A percentile compares a stretch with the other conserved stretches of the same genome.
These are phyloP conservation scores for Pogonomyrmex barbatus DNA, from an alignment of 1,140 invertebrate genomes.

Conservation along the genomic window DNA sequence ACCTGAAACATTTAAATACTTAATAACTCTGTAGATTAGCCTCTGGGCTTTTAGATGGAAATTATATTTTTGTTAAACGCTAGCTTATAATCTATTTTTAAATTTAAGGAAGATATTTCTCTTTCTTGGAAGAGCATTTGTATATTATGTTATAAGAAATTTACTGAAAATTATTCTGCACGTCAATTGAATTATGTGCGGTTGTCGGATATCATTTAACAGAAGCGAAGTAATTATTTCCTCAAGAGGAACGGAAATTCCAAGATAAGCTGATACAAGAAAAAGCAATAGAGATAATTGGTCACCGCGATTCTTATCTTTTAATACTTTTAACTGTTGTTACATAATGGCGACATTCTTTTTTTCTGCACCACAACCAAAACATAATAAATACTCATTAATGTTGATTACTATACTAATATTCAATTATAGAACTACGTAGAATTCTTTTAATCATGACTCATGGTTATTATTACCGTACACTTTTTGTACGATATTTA, in stretches of 20 bases:
- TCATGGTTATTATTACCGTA: constrained; percentile 2
- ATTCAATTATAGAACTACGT: neutral
- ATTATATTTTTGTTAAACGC: neutral
- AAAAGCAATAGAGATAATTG: constrained; percentile 23
- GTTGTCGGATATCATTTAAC: constrained; percentile 33
- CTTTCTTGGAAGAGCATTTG: neutral
- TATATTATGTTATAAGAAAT: constrained; percentile 7
- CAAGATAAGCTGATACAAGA: constrained; percentile 15
- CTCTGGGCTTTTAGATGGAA: neutral
- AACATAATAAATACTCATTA: neutral
- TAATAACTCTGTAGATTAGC: neutral
- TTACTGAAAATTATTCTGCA: constrained; percentile 18
- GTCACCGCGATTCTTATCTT: neutral
- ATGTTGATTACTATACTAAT: neutral
- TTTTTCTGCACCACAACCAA: constrained; percentile 2
- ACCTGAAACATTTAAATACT: neutral
- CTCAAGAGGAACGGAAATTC: constrained; percentile 34
- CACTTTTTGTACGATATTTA: neutral
- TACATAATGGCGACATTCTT: neutral
- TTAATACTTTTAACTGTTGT: neutral
- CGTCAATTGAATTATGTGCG: constrained; percentile 21
- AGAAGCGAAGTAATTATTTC: constrained; percentile 15
- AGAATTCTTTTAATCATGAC: neutral
- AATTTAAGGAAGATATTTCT: neutral
- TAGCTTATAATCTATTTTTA: neutral